Evolutionary conservation across 2,888 invertebrate genomes (phyloP).

Genomic region (Beris chalybata): DNA sequence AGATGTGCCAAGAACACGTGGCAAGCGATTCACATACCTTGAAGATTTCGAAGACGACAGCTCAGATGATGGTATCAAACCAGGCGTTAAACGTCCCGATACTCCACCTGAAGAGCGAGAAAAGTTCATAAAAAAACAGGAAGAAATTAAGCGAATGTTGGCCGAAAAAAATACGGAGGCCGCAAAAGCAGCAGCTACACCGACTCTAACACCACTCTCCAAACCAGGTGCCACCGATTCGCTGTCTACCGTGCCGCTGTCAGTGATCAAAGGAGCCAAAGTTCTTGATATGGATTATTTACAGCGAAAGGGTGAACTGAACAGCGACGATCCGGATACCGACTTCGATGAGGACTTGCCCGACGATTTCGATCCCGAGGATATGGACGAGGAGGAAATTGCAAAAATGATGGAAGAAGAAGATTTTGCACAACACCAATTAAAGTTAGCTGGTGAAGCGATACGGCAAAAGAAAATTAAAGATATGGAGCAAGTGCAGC

Average conservation of each 20-base stretch:
- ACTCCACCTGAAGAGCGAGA: conserved; percentile 57
- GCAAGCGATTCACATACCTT: conserved; percentile 54
- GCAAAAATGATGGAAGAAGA: conserved; percentile 67
- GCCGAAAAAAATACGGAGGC: conserved; percentile 56
- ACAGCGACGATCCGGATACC: conserved; percentile 46
- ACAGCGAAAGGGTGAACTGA: conserved; percentile 53
- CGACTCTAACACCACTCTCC: conserved; percentile 40
- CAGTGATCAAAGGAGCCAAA: conserved; percentile 56
- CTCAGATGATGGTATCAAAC: conserved; percentile 55
- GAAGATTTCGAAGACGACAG: conserved; percentile 55
- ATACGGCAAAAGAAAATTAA: conserved; percentile 60
- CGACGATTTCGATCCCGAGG: conserved; percentile 57
- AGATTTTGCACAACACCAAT: conserved; percentile 62
- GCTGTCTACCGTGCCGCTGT: conserved; percentile 53
- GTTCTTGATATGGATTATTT: conserved; percentile 54
- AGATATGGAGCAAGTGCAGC: conserved; percentile 56
- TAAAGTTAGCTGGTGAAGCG: conserved; percentile 52
- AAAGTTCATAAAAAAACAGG: conserved; percentile 54
- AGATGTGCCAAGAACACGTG: conserved; percentile 46
- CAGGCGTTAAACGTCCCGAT: conserved; percentile 55
- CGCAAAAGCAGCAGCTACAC: conserved; percentile 51
- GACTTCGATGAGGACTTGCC: conserved; percentile 51
- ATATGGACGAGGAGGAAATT: conserved; percentile 57
- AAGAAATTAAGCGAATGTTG: conserved; percentile 56
- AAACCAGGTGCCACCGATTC: conserved; percentile 47